Base-by-base conservation (phyloP, 2,797 vertebrate species). In the Lagodon rhomboides region DNA sequence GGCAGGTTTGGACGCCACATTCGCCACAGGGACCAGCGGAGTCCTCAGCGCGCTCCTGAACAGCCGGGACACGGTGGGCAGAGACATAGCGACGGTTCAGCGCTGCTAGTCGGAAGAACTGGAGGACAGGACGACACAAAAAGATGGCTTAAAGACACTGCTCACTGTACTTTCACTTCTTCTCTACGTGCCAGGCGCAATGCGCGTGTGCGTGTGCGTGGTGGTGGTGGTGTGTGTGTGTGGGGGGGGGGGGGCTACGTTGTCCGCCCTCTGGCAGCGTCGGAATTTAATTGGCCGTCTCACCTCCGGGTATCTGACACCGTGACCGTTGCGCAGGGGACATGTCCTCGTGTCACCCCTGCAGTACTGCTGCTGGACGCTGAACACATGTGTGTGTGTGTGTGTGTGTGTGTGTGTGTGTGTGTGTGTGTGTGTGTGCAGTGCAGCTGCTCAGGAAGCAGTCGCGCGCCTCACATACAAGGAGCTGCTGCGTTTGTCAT, bases 1-100 rank as follows among this genome's bases (percentile, higher is more conserved):
- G 30, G 94, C 87, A 6, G 94, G 94, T 73, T 94, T 94, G 12
- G 73, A 15, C 17, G 84, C 16, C 50, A 91, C 0, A 3, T 84
- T 82, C 2, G 89, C 93, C 70, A 18, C 89, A 0, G 79, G 81
- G 13, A 77, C 49, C 60, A 92, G 27, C 20, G 84, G 86, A 4
- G 82, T 80, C 79, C 77, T 90, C 64, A 93, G 68, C 7, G 86
- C 77, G 70, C 71, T 73, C 69, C 87, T 84, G 53, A 95, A 67
- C 20, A 95, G 50, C 8, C 80, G 75, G n/a, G 93, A 91, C 12
- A 46, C 87, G 46, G 79, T 11, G 43, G 89, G 78, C 43, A 87
- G 83, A 77, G 89, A 62, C 94, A 95, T 95, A 3, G 10, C 18
- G 62, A 46, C 59, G 65, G 34, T 7, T 41, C 17, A 3, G 18